phyloP scores from a whole-genome alignment of 2,888 invertebrate species.

The Lasioglossum calceatum region DNA sequence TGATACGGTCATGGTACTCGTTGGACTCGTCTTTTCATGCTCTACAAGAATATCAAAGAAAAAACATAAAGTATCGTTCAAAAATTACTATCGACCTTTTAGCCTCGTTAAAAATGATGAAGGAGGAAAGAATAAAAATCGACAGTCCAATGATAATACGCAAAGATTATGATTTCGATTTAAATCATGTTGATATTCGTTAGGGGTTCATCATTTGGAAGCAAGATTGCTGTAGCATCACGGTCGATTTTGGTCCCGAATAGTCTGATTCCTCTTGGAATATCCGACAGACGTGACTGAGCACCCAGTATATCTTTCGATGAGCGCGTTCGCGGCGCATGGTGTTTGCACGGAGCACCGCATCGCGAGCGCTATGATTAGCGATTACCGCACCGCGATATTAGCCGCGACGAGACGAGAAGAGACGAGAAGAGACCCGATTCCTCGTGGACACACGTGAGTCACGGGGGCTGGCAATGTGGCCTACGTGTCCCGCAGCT shows the following conservation, averaged over 20 bases:
- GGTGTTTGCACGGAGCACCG: not conserved
- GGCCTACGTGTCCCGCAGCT: slow-evolving; percentile 25
- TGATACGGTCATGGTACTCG: too few relatives aligned
- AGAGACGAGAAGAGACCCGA: not conserved
- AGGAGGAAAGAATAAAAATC: too few relatives aligned
- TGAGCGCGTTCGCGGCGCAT: not conserved
- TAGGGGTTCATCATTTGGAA: not conserved
- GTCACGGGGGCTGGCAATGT: slow-evolving; percentile 36
- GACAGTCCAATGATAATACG: too few relatives aligned
- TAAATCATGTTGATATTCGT: not conserved
- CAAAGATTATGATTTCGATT: too few relatives aligned
- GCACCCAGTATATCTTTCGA: slow-evolving; percentile 28
- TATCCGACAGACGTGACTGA: not conserved
- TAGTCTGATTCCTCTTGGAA: not conserved
- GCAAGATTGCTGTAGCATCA: not conserved
- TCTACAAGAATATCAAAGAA: too few relatives aligned
- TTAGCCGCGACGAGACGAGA: slow-evolving; percentile 73
- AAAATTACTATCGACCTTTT: too few relatives aligned
- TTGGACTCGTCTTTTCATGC: too few relatives aligned
- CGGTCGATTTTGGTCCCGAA: too few relatives aligned
- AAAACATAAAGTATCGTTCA: too few relatives aligned
- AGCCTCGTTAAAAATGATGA: too few relatives aligned
- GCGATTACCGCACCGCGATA: slow-evolving; percentile 78
- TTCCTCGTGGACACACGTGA: slow-evolving; percentile 22
- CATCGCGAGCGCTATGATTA: slow-evolving; percentile 71